These are phyloP conservation scores for Gallinago media DNA, from an alignment of 2,113 vertebrate species.

Conservation along the genomic window DNA sequence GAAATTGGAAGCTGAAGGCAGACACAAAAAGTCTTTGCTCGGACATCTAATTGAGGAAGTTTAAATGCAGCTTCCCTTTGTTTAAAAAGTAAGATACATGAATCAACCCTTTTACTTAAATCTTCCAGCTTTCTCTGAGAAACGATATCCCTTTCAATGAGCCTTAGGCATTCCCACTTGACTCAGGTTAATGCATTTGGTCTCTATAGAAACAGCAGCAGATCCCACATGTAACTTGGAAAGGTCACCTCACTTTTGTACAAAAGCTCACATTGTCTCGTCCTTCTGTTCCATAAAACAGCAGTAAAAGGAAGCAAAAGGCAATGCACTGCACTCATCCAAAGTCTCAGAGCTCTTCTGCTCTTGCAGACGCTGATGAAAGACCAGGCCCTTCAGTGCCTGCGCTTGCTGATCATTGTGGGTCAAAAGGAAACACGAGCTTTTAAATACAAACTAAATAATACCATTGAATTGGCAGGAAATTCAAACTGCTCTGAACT, in stretches of 20 bases:
- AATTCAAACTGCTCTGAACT: conserved; percentile 44
- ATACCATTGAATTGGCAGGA: conserved; percentile 45
- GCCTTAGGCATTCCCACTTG: conserved; percentile 62
- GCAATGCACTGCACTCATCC: conserved; percentile 7
- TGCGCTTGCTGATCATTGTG: conserved; percentile 8
- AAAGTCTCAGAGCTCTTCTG: conserved; percentile 28
- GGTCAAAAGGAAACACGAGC: conserved; percentile 63
- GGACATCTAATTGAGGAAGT: neutral
- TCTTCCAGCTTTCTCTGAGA: conserved; percentile 66
- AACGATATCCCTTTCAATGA: conserved; percentile 56
- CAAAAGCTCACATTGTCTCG: conserved; percentile 64
- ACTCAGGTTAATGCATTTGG: conserved; percentile 75
- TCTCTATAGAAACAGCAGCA: conserved; percentile 78
- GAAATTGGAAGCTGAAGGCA: neutral
- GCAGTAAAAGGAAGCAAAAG: conserved; percentile 39
- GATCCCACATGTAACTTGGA: conserved; percentile 73
- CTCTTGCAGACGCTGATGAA: conserved; percentile 34
- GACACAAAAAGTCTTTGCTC: neutral
- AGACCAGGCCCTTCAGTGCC: conserved; percentile 32
- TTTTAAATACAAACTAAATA: conserved; percentile 52
- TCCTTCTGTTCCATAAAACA: conserved; percentile 34
- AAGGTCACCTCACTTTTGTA: conserved; percentile 77
- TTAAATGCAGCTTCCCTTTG: conserved; percentile 22
- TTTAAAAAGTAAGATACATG: conserved; percentile 24
- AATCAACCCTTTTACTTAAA: conserved; percentile 62